Base-by-base conservation (phyloP, 2,113 vertebrate genomes). In the Anguilla japonica region DNA sequence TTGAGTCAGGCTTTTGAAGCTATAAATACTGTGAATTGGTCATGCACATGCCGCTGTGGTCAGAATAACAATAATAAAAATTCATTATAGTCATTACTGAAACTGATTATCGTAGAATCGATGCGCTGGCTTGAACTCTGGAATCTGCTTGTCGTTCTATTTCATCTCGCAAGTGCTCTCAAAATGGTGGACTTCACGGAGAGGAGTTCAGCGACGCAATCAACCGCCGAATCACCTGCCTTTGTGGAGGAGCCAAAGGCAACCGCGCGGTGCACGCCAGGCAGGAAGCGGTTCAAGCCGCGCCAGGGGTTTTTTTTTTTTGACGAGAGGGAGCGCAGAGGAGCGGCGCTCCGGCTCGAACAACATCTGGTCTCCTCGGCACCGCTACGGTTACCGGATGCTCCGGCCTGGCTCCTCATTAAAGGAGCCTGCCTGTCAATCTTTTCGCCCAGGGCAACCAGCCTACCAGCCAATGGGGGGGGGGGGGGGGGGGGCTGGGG, bases 321-420 rank as follows among this genome's bases (percentile, higher is more conserved):
- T 75, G 71, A 75, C 71, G 34, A 9, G 20, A 5, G 71, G 71
- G 71, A 75, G 71, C n/a, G n/a, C n/a, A 75, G 71, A 9, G n/a
- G 71, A 14, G 71, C 26, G 8, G 29, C 26, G 6, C 26, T 75
- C n/a, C 11, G 26, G n/a, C 71, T 75, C n/a, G 1, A 34, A 75
- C 71, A 75, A 75, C 71, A 75, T 34, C 71, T 34, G 11, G 26
- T 34, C 26, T 75, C 71, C 71, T 26, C n/a, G 1, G 71, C n/a
- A 8, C n/a, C n/a, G n/a, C n/a, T 14, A 9, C n/a, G 26, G 71
- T 13, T 75, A 75, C n/a, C 11, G n/a, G 26, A 13, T 75, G 6
- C 71, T 18, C 5, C 56, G 46, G 86, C 71, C 81, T 41, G 83
- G 26, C 46, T 87, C 80, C 84, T 89, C 85, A 89, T 87, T 75